These are phyloP conservation scores for Enteromius anoplus DNA, from an alignment of 2,797 vertebrate species.

Conservation along the genomic window DNA sequence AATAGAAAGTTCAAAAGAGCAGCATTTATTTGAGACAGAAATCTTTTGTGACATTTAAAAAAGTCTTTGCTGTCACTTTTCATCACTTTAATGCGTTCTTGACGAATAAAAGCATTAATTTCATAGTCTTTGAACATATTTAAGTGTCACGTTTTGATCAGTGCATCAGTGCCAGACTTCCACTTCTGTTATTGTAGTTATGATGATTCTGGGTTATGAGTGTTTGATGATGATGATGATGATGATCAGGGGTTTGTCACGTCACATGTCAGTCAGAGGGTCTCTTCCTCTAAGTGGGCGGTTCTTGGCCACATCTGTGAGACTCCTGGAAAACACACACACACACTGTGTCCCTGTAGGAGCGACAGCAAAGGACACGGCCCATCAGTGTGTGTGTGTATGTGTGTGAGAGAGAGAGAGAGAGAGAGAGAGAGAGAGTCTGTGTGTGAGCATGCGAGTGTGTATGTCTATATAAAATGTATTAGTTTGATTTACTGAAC, in stretches of 20 bases:
- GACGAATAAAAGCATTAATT: not conserved
- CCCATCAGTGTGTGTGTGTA: conserved; percentile 71
- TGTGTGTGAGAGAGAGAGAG: conserved; percentile 59
- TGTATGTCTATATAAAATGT: not conserved
- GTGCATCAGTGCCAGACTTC: too few relatives aligned
- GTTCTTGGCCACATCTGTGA: not conserved
- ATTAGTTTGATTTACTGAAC: too few relatives aligned
- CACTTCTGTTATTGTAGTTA: too few relatives aligned
- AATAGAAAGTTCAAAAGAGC: too few relatives aligned
- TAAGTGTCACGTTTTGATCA: not conserved
- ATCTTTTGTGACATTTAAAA: too few relatives aligned
- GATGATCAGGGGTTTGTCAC: not conserved
- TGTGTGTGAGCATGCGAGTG: conserved; percentile 44
- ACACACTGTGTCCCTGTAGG: conserved; percentile 60
- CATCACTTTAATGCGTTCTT: too few relatives aligned
- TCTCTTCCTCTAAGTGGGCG: not conserved
- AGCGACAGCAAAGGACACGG: conserved; percentile 77
- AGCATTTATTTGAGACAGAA: too few relatives aligned
- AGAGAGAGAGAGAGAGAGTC: not conserved
- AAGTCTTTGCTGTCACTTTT: too few relatives aligned
- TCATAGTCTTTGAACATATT: not conserved
- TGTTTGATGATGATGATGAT: not conserved
- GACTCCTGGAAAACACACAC: not conserved
- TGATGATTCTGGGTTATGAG: too few relatives aligned
- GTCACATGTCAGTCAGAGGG: not conserved